These are phyloP conservation scores for Graptemys geographica DNA, from an alignment of 2,797 vertebrate species.

Conservation along the genomic window DNA sequence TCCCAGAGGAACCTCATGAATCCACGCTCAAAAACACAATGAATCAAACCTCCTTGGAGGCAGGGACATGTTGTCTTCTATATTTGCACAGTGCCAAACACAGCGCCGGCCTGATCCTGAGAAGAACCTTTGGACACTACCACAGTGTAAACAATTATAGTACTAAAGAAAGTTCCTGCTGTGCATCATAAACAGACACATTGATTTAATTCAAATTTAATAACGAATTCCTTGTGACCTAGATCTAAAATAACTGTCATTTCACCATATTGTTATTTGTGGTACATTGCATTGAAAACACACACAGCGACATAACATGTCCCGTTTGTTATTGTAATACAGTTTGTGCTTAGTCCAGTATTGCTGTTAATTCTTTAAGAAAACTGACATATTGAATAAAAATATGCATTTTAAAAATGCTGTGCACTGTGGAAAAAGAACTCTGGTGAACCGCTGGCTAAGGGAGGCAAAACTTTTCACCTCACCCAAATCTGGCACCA, in stretches of 20 bases:
- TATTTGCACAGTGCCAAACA: background rate
- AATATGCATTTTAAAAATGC: background rate
- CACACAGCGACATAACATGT: background rate
- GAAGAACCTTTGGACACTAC: background rate
- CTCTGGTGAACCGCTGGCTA: background rate
- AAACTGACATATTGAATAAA: background rate
- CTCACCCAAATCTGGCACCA: background rate
- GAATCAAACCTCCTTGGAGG: background rate
- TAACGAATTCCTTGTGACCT: background rate
- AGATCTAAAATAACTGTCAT: background rate
- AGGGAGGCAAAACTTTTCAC: background rate
- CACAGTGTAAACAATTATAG: background rate
- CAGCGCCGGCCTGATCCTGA: background rate
- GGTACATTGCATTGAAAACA: background rate
- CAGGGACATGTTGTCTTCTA: background rate
- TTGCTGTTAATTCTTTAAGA: background rate
- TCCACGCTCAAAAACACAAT: background rate
- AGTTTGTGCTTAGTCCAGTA: background rate
- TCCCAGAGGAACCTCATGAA: background rate
- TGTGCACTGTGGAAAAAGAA: rapidly evolving
- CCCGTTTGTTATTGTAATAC: background rate
- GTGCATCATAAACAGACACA: background rate
- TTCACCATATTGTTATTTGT: background rate
- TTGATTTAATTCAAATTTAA: background rate
- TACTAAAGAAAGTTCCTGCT: background rate